These are phyloP conservation scores for Hoplostethus mediterraneus DNA, from an alignment of 2,797 vertebrate genomes.

Conservation along the genomic window DNA sequence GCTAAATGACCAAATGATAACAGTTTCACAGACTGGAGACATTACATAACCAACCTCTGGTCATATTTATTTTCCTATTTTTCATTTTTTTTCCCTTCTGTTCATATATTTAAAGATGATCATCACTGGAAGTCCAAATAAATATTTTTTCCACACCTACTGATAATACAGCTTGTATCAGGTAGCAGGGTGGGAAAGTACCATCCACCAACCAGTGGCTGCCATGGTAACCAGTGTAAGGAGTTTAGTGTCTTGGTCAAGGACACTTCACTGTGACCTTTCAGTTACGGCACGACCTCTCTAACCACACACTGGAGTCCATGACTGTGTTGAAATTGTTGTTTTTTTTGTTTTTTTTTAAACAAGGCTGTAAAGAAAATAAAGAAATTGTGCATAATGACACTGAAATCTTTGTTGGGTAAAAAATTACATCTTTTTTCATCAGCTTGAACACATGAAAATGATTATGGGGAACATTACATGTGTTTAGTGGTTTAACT, in stretches of 20 bases:
- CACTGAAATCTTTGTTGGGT: conserved; percentile 44
- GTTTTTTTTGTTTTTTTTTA: neutral
- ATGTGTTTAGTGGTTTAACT: conserved; percentile 58
- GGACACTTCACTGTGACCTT: neutral
- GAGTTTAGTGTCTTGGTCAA: too few species aligned
- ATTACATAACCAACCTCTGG: too few species aligned
- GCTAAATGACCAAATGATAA: neutral
- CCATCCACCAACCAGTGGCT: too few species aligned
- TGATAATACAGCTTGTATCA: too few species aligned
- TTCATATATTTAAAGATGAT: too few species aligned
- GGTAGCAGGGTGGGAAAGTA: too few species aligned
- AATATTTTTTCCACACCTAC: too few species aligned
- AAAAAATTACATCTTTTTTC: conserved; percentile 46
- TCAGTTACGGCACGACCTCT: neutral
- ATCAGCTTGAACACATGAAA: conserved; percentile 55
- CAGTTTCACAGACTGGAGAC: neutral
- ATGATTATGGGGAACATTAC: conserved; percentile 60
- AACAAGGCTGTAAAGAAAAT: conserved; percentile 28
- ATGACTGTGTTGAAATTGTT: neutral
- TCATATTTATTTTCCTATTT: too few species aligned
- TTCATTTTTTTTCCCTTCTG: too few species aligned
- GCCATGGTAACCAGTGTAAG: too few species aligned
- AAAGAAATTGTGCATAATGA: neutral
- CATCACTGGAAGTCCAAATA: too few species aligned
- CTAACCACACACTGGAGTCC: conserved; percentile 6